Evolutionary conservation across 2,797 vertebrate species (phyloP).

Genomic region (Galagoides demidoff): DNA sequence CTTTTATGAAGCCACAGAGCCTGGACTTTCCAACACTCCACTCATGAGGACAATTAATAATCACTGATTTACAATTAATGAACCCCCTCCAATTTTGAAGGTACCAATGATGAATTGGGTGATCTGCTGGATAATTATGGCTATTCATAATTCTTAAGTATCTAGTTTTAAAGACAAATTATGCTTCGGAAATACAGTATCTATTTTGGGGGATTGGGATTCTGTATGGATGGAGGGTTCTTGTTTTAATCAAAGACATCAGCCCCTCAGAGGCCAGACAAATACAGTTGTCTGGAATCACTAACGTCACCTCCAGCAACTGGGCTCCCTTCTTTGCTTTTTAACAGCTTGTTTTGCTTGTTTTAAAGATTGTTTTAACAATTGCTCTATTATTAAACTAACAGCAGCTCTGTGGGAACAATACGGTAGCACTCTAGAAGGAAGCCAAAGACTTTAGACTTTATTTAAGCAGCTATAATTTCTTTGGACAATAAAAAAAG

Average conservation of each 20-base stretch:
- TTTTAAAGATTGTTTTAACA: conserved; percentile 67
- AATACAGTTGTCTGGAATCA: conserved; percentile 18
- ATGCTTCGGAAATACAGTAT: conserved; percentile 1
- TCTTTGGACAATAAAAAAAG: conserved; percentile 67
- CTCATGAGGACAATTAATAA: neutral
- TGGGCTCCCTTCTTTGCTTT: conserved; percentile 53
- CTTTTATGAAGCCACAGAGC: conserved; percentile 34
- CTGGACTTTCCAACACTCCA: neutral
- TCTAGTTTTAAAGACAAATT: conserved; percentile 17
- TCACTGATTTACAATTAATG: conserved; percentile 11
- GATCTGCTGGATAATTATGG: conserved; percentile 34
- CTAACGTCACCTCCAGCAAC: conserved; percentile 42
- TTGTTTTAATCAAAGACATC: conserved; percentile 32
- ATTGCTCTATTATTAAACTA: conserved; percentile 71
- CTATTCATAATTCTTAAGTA: neutral
- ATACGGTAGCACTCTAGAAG: conserved; percentile 59
- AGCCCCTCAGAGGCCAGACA: neutral
- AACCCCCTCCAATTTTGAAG: conserved; percentile 22
- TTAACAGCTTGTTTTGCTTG: conserved; percentile 74
- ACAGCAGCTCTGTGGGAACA: conserved; percentile 71
- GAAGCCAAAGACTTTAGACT: conserved; percentile 64
- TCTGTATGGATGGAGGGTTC: neutral
- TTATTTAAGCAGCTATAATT: conserved; percentile 76
- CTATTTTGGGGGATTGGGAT: neutral
- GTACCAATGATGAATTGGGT: neutral